A percentile compares a stretch with the other conserved stretches of the same genome.
These are phyloP conservation scores for Brachypodius melanocephalos DNA, from an alignment of 2,113 vertebrate genomes.

Conservation along the genomic window DNA sequence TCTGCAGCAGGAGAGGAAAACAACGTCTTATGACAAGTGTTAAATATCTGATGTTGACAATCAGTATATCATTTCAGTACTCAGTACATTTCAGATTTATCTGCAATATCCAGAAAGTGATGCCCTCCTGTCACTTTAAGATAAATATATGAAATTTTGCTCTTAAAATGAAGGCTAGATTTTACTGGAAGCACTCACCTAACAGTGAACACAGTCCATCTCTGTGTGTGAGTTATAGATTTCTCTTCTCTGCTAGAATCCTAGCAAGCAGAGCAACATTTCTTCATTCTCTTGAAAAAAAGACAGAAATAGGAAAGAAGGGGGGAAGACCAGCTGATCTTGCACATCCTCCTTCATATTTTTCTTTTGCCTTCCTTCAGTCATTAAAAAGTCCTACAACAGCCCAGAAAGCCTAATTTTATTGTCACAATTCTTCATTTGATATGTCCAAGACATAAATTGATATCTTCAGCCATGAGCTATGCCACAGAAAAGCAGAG, in stretches of 20 bases:
- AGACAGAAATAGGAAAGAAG: not conserved
- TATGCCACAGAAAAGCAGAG: not conserved
- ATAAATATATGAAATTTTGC: not conserved
- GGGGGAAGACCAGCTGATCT: not conserved
- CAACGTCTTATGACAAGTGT: not conserved
- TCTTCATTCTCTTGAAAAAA: not conserved
- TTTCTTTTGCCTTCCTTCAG: not conserved
- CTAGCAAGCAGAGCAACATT: not conserved
- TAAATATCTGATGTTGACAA: not conserved
- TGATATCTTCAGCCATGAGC: not conserved
- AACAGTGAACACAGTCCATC: not conserved
- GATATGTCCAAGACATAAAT: not conserved
- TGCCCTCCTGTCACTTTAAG: not conserved
- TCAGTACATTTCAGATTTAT: not conserved
- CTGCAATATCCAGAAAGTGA: not conserved
- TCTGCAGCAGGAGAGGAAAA: not conserved
- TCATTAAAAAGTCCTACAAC: not conserved
- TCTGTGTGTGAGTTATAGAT: not conserved
- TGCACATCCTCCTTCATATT: not conserved
- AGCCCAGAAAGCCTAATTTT: not conserved
- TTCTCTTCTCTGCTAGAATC: not conserved
- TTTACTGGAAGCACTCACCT: not conserved
- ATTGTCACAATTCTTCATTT: not conserved
- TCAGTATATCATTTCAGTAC: not conserved
- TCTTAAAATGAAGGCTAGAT: not conserved